Base-by-base conservation (phyloP, 1,140 invertebrate species). In the Dufourea novaeangliae region DNA sequence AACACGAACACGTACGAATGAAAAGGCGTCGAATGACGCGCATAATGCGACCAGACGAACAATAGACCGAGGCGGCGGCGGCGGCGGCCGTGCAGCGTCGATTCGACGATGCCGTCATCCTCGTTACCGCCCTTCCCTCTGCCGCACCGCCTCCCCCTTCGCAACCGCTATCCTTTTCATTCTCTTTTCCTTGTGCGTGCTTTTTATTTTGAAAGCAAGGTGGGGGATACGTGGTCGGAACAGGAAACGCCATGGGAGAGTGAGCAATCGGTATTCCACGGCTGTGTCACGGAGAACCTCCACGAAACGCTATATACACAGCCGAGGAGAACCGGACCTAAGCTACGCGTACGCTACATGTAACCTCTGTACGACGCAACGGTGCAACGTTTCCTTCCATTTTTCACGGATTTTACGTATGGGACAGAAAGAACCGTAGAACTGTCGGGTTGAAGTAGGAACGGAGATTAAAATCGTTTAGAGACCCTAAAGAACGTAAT, bases 161-260 rank as follows among this genome's bases (percentile, higher is more conserved):
- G 11, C 27, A 56, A 12, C 32, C 37, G 44, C 50, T 56, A 54
- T 29, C n/a, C 20, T 41, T 29, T 37, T 71, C 34, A 10, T 57
- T 32, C 39, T 14, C 34, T 2, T 67, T 22, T 71, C 41, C 46
- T 66, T 63, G 70, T 52, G 50, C 78, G 81, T 59, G 64, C 70
- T 54, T 83, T 79, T 82, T 78, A 81, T 84, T 85, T 82, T 68
- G 74, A 81, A 86, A 87, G 83, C 84, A n/a, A n/a, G n/a, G n/a
- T n/a, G n/a, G n/a, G 76, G 63, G 73, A 86, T 79, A 83, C 81
- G 80, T 73, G 77, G 83, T 80, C 84, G 86, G 85, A 88, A 89
- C 89, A 89, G 90, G 90, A 91, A 90, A 88, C 86, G 88, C 85
- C 84, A 90, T 90, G 88, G 88, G 88, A 89, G 87, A 88, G 86